Conservation (phyloP, 1,140 invertebrate species). For the Bemisia tabaci region DNA sequence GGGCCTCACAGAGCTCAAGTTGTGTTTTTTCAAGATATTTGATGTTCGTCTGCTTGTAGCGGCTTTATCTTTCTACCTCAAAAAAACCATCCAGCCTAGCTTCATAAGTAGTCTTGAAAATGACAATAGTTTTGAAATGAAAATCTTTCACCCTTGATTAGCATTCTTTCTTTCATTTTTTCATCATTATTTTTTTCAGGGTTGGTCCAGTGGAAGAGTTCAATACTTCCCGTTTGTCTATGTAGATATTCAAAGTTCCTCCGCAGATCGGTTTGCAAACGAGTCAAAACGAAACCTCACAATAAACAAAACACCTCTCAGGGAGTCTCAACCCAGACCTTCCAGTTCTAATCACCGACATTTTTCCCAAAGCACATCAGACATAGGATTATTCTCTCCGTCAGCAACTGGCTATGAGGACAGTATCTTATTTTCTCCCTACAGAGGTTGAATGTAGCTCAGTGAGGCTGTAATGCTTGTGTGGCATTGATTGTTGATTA, state of each 20-base stretch:
- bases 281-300: neutral
- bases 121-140: too few relatives aligned
- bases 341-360: neutral
- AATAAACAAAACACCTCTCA: neutral
- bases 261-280: neutral
- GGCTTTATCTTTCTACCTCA: too few relatives aligned
- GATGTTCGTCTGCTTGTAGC: too few relatives aligned
- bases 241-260: neutral
- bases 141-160: too few relatives aligned
- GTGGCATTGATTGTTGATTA: too few relatives aligned
- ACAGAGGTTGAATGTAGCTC: too few relatives aligned
- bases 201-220: neutral
- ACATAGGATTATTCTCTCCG: neutral
- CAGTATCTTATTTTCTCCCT: neutral
- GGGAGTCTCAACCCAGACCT: neutral
- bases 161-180: too few relatives aligned
- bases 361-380: neutral
- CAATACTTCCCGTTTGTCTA: neutral
- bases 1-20: too few relatives aligned
- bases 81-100: too few relatives aligned
- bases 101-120: too few relatives aligned
- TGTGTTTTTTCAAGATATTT: too few relatives aligned
- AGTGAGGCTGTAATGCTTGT: too few relatives aligned
- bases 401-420: neutral
- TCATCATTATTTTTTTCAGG: neutral